Evolutionary conservation across 2,797 vertebrate species (phyloP).

Genomic region (Hybognathus amarus): DNA sequence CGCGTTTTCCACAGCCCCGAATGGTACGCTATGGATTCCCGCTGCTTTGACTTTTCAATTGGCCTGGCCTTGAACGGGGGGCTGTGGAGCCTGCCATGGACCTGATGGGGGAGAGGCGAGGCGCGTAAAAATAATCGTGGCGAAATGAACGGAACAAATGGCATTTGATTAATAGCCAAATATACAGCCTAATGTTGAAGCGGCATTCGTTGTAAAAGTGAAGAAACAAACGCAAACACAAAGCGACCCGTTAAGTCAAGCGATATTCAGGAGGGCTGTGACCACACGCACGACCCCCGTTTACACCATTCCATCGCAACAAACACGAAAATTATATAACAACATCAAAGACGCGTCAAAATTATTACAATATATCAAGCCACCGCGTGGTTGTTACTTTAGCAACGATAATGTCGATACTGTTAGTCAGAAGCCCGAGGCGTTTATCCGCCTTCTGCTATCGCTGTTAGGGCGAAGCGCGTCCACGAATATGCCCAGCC

Average conservation of each 20-base stretch:
- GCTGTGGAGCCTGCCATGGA: conserved; percentile 25
- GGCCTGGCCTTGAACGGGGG: conserved; percentile 34
- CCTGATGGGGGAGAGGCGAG: conserved; percentile 32
- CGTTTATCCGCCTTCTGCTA: conserved; percentile 21
- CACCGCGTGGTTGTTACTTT: not conserved
- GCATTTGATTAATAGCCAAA: not conserved
- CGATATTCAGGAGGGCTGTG: conserved; percentile 13
- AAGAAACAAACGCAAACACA: not conserved
- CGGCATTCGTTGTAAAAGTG: not conserved
- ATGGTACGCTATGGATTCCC: not conserved
- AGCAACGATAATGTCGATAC: not conserved
- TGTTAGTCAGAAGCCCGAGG: conserved; percentile 12
- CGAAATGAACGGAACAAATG: not conserved
- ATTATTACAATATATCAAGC: too few relatives aligned
- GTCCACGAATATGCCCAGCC: not conserved
- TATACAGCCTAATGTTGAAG: not conserved
- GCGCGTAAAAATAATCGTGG: conserved; percentile 20
- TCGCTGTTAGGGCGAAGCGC: conserved; percentile 21
- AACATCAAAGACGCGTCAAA: not conserved
- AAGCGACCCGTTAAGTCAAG: not conserved
- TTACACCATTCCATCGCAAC: conserved; percentile 22
- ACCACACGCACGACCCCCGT: conserved; percentile 30
- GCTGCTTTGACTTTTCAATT: conserved; percentile 24
- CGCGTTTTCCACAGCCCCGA: not conserved
- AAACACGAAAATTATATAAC: not conserved